These are phyloP conservation scores for Aphis gossypii DNA, from an alignment of 1,140 invertebrate species.

Conservation along the genomic window DNA sequence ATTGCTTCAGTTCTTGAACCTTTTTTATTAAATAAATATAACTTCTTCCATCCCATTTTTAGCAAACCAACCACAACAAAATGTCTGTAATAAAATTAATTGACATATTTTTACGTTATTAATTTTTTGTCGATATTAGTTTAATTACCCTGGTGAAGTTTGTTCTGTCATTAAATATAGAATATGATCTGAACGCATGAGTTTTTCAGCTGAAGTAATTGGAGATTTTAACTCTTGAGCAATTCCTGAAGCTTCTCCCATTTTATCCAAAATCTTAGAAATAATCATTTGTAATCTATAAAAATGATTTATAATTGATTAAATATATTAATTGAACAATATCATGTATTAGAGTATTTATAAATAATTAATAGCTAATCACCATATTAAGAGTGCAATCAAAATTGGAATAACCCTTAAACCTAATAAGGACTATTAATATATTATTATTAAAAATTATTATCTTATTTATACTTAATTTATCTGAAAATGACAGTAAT, in stretches of 20 bases:
- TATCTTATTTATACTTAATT: neutral
- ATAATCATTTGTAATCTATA: conserved; percentile 67
- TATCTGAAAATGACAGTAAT: neutral
- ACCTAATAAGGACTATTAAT: neutral
- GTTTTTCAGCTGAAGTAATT: conserved; percentile 74
- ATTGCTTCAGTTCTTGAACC: conserved; percentile 75
- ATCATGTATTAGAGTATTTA: neutral
- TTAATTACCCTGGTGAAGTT: conserved; percentile 60
- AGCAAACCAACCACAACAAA: conserved; percentile 79
- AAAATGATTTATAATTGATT: conserved; percentile 64
- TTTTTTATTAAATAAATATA: conserved; percentile 81
- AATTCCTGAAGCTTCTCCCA: conserved; percentile 75
- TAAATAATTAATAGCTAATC: neutral
- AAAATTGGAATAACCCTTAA: conserved; percentile 12
- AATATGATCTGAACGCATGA: conserved; percentile 73
- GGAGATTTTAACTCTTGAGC: conserved; percentile 78
- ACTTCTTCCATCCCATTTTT: conserved; percentile 83
- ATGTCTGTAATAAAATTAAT: conserved; percentile 63
- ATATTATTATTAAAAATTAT: neutral
- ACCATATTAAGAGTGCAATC: neutral
- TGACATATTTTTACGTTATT: neutral
- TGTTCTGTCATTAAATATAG: conserved; percentile 75
- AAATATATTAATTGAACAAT: neutral
- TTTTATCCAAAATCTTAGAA: conserved; percentile 72
- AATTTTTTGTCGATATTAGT: neutral